Conservation (phyloP, 2,888 invertebrate species). For the Aleiodes testaceus region DNA sequence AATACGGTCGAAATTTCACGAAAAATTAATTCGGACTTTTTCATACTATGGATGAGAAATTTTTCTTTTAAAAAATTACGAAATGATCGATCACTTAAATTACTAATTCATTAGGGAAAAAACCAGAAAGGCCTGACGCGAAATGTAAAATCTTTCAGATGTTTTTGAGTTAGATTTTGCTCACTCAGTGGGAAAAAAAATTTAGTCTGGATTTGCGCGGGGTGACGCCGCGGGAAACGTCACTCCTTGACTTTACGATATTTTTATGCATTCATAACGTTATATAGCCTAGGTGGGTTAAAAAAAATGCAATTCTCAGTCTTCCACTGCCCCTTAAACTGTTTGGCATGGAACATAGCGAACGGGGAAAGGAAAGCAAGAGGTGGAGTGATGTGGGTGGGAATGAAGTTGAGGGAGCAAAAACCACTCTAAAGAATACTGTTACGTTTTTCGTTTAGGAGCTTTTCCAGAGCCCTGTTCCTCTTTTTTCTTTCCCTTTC, state of each 20-base stretch:
- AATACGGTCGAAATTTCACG: too few species aligned
- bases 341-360: slow-evolving; percentile 25
- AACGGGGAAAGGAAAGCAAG: background rate
- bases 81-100: too few species aligned
- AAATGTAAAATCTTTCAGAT: slow-evolving; percentile 47
- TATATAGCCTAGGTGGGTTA: slow-evolving; percentile 52
- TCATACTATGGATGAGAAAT: too few species aligned
- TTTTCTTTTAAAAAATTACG: too few species aligned
- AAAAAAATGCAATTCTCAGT: slow-evolving; percentile 21
- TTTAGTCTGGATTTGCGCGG: slow-evolving; percentile 35
- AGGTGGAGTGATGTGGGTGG: background rate
- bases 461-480: slow-evolving; percentile 43
- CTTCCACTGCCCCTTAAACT: background rate
- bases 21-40: too few species aligned
- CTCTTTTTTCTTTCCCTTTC: slow-evolving; percentile 24
- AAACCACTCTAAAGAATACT: slow-evolving; percentile 51
- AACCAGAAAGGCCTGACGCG: too few species aligned
- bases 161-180: slow-evolving; percentile 27
- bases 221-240: slow-evolving; percentile 29
- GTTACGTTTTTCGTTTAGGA: slow-evolving; percentile 53
- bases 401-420: slow-evolving; percentile 30
- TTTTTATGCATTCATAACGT: slow-evolving; percentile 67
- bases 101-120: too few species aligned
- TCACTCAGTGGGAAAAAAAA: slow-evolving; percentile 31
- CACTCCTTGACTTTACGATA: slow-evolving; percentile 56